phyloP scores from a whole-genome alignment of 2,888 invertebrate species.

The Melinaea marsaeus region DNA sequence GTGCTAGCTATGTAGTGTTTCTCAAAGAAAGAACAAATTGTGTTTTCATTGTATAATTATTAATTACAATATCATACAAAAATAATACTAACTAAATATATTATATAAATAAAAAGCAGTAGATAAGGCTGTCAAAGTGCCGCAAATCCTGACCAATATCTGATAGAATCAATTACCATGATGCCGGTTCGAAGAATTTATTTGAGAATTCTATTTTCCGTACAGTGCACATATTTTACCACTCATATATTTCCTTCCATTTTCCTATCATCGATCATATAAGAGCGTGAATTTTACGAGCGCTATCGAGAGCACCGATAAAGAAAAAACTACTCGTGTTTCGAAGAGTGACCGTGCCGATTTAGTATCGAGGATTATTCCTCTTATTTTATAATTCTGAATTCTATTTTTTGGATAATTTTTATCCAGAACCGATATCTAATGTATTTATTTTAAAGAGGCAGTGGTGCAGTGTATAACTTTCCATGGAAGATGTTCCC shows the following conservation, averaged over 20 bases:
- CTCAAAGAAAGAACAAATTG: too few relatives aligned
- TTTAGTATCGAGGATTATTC: constrained; percentile 6
- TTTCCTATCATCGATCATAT: constrained; percentile 35
- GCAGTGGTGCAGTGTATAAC: too few relatives aligned
- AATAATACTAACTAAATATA: too few relatives aligned
- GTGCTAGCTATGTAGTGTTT: too few relatives aligned
- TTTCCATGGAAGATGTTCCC: too few relatives aligned
- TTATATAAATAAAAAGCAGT: too few relatives aligned
- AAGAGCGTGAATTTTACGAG: constrained; percentile 39
- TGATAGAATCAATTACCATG: constrained; percentile 7
- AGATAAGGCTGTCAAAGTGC: not conserved
- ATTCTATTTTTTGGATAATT: not conserved
- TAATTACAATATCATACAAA: too few relatives aligned
- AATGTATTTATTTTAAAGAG: too few relatives aligned
- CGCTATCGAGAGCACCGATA: constrained; percentile 43
- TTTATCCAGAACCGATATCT: not conserved
- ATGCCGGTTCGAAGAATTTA: constrained; percentile 9
- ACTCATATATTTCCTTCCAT: constrained; percentile 22
- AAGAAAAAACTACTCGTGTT: constrained; percentile 41
- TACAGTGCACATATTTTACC: constrained; percentile 2
- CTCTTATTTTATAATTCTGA: not conserved
- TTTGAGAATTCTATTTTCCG: constrained; percentile 9
- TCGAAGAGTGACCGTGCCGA: constrained; percentile 33
- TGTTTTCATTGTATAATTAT: too few relatives aligned
- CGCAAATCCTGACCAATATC: constrained; percentile 9